Base-by-base conservation (phyloP, 2,113 vertebrate species). In the Sceloporus undulatus region DNA sequence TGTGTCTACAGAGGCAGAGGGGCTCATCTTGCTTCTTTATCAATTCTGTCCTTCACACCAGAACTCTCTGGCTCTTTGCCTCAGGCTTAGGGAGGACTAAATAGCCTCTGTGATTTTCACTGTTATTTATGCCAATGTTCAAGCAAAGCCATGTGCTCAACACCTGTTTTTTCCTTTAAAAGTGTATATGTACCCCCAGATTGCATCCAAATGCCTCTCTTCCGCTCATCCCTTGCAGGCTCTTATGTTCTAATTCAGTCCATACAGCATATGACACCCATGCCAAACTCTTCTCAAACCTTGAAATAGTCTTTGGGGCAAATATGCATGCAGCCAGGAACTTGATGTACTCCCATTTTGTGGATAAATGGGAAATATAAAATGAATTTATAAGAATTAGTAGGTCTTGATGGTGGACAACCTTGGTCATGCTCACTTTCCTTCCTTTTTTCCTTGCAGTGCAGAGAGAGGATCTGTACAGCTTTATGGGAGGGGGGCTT, bases 11-110 rank as follows among this genome's bases (percentile, higher is more conserved):
- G 34, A 34, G 18, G 85, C 29, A 40, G 52, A 79, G 76, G 71
- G 56, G 18, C n/a, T 52, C 19, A 42, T 42, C n/a, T 62, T 86
- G 48, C n/a, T 84, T 79, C 75, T 68, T 82, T 92, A 90, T 87
- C 13, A 42, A 27, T 68, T 85, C 77, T 81, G 19, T 66, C 56
- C 52, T 90, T 90, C 86, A 70, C 40, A 54, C 71, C 74, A 52
- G 83, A 18, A 13, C 40, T 62, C 14, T 83, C 87, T 76, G 29
- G 59, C 73, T 77, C 66, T n/a, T 23, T 87, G 80, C 19, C 42
- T 52, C 38, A 77, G 38, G 25, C 71, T 76, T 29, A 18, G 70
- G 27, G 71, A 59, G 66, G n/a, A 9, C 83, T 85, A 71, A 75
- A 75, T 9, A 42, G 16, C 65, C 71, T 29, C 65, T 87, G 65